These are phyloP conservation scores for Acomys russatus DNA, from an alignment of 2,797 vertebrate species.

Conservation along the genomic window DNA sequence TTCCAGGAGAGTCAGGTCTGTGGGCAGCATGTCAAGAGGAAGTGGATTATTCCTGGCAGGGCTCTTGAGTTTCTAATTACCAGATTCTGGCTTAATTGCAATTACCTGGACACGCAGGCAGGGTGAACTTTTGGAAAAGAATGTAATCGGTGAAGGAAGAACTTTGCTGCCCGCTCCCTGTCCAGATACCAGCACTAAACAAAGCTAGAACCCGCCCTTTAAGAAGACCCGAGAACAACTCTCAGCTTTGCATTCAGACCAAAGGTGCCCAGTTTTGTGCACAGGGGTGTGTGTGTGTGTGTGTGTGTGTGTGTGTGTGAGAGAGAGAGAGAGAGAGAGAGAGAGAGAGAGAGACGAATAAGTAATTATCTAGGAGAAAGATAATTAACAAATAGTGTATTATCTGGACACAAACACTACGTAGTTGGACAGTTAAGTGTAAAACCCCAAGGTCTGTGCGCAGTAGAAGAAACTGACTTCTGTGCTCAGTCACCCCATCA, in stretches of 20 bases:
- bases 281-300: background rate
- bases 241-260: background rate
- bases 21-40: conserved; percentile 88
- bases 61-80: conserved; percentile 91
- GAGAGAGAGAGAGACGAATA: too few relatives aligned
- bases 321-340: too few relatives aligned
- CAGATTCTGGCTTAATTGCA: conserved; percentile 92
- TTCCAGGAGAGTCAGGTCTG: conserved; percentile 89
- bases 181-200: conserved; percentile 82
- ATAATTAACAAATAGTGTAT: background rate
- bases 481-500: background rate
- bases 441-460: background rate
- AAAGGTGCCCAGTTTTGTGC: background rate
- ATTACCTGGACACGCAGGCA: conserved; percentile 92
- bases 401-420: background rate
- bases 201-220: conserved; percentile 72
- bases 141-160: conserved; percentile 90
- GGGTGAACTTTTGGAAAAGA: conserved; percentile 90
- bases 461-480: conserved; percentile 3
- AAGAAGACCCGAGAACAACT: background rate
- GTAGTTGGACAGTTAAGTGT: background rate
- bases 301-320: background rate
- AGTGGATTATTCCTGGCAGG: conserved; percentile 91
- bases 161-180: conserved; percentile 86
- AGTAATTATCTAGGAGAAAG: conserved; percentile 8